Conservation (phyloP, 2,797 vertebrate species). For the Coreius guichenoti region DNA sequence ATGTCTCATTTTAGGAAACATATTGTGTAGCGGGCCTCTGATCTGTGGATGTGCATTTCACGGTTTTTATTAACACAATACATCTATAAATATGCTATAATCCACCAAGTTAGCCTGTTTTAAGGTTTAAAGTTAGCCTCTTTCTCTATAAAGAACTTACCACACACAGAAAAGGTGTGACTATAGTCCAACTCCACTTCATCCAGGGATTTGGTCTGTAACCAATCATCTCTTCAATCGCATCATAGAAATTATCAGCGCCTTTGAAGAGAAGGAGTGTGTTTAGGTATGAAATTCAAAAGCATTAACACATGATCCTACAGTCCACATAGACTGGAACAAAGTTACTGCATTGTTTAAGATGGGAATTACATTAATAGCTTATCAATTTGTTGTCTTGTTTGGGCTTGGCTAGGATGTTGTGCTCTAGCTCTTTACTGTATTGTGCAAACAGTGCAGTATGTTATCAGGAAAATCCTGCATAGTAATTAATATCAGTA, state of each 20-base stretch:
- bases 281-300: neutral
- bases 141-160: constrained; percentile 73
- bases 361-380: neutral
- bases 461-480: neutral
- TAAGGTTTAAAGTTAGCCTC: neutral
- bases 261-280: constrained; percentile 63
- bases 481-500: neutral
- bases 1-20: neutral
- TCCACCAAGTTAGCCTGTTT: neutral
- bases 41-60: too few species aligned
- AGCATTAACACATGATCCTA: neutral
- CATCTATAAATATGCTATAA: neutral
- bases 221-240: constrained; percentile 99
- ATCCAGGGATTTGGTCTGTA: constrained; percentile 98
- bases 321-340: neutral
- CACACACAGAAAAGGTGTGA: constrained; percentile 93
- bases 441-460: neutral
- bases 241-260: constrained; percentile 93
- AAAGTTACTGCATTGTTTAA: neutral
- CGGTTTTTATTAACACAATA: neutral
- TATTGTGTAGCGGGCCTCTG: neutral
- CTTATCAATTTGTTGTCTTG: neutral
- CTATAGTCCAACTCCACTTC: constrained; percentile 96
- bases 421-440: neutral
- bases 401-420: neutral